Conservation (phyloP, 1,140 invertebrate genomes). For the Diploscapter pachys region DNA sequence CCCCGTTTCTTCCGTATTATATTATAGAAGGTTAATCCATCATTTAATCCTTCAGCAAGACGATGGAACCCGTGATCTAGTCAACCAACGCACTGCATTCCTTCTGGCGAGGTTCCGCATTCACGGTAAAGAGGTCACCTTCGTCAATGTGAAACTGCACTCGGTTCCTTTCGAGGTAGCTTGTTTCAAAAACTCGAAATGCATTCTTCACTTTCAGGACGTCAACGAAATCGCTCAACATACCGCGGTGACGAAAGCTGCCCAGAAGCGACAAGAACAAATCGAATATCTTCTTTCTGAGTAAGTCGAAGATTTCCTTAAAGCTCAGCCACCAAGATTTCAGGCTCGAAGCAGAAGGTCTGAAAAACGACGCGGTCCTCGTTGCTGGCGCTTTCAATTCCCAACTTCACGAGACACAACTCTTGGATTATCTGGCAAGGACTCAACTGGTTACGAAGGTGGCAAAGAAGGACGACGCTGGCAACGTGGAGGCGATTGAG, state of each 20-base stretch:
- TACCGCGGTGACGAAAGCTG: constrained; percentile 27
- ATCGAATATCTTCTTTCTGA: constrained; percentile 26
- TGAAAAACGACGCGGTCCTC: constrained; percentile 27
- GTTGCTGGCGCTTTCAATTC: constrained; percentile 37
- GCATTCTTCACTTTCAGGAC: not conserved
- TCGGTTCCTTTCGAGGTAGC: constrained; percentile 27
- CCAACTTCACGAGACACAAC: constrained; percentile 32
- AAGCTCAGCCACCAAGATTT: not conserved
- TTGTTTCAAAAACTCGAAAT: too few relatives aligned
- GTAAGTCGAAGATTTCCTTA: constrained; percentile 5
- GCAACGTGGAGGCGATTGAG: constrained; percentile 22
- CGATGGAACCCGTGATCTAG: constrained; percentile 30
- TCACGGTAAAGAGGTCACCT: constrained; percentile 32
- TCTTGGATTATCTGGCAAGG: constrained; percentile 26
- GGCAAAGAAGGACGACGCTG: constrained; percentile 28
- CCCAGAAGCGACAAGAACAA: constrained; percentile 24
- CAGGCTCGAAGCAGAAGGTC: constrained; percentile 34
- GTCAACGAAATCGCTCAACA: constrained; percentile 31
- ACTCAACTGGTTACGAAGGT: constrained; percentile 24
- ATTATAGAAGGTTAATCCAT: not conserved
- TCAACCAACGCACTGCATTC: constrained; percentile 28
- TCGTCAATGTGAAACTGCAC: constrained; percentile 31
- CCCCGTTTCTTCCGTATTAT: not conserved
- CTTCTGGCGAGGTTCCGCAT: constrained; percentile 29
- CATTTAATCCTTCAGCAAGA: constrained; percentile 4